Percentiles rank a stretch among this genome's conserved stretches.
phyloP scores from a whole-genome alignment of 1,140 invertebrate species.

The Globodera rostochiensis region DNA sequence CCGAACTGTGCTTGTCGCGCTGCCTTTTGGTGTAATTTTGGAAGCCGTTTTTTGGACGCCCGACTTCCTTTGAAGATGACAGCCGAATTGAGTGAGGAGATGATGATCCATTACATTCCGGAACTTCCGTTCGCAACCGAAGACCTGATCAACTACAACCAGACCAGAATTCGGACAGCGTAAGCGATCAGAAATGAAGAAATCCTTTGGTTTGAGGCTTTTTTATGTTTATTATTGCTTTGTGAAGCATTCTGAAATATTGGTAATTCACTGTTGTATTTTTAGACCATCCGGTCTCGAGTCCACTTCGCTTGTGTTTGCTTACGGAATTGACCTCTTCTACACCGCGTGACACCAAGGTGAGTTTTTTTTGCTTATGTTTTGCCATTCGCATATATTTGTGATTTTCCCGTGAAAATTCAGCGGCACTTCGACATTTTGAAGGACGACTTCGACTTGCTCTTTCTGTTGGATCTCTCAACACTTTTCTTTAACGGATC shows the following conservation, averaged over 20 bases:
- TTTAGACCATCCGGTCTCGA: conserved; percentile 88
- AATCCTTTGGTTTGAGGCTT: too few species aligned
- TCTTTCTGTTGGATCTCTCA: not conserved
- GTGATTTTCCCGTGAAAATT: not conserved
- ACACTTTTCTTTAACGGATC: too few species aligned
- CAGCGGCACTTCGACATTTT: conserved; percentile 97
- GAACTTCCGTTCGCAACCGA: conserved; percentile 87
- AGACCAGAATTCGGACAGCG: conserved; percentile 70
- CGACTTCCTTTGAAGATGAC: conserved; percentile 75
- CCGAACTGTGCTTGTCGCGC: conserved; percentile 83
- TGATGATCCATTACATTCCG: conserved; percentile 90
- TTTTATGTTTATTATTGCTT: too few species aligned
- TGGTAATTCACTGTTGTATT: conserved; percentile 68
- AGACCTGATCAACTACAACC: conserved; percentile 92
- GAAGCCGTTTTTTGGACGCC: too few species aligned
- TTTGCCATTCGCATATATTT: not conserved
- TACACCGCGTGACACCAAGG: conserved; percentile 88
- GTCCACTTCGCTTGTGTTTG: conserved; percentile 90
- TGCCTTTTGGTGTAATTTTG: conserved; percentile 72
- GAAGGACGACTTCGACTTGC: conserved; percentile 95
- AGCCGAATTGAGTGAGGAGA: conserved; percentile 79
- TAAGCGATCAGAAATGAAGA: conserved; percentile 34
- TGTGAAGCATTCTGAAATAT: too few species aligned
- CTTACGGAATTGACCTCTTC: conserved; percentile 94
- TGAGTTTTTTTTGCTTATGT: not conserved